These are phyloP conservation scores for Cottoperca gobio DNA, from an alignment of 2,797 vertebrate genomes.

Conservation along the genomic window DNA sequence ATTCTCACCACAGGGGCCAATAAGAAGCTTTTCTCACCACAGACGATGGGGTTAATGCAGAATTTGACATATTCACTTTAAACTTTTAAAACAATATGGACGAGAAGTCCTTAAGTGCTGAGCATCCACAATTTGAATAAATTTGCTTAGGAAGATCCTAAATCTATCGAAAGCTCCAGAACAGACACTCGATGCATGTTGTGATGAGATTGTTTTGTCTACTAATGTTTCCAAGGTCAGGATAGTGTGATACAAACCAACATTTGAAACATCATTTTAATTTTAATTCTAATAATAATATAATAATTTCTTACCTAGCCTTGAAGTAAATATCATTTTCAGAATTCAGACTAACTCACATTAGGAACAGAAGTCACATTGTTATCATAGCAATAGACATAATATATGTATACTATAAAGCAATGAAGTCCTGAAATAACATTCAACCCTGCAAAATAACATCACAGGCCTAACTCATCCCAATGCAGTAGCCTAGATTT, in stretches of 20 bases:
- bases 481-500: slow-evolving; percentile 55
- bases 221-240: not conserved
- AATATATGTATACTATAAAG: slow-evolving; percentile 24
- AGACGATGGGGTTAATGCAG: not conserved
- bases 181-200: not conserved
- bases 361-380: slow-evolving; percentile 9
- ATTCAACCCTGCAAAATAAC: slow-evolving; percentile 46
- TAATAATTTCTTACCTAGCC: not conserved
- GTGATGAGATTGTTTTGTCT: not conserved
- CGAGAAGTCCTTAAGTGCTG: not conserved
- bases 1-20: not conserved
- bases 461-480: slow-evolving; percentile 51
- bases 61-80: not conserved
- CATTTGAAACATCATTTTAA: not conserved
- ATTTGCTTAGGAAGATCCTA: not conserved
- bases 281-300: not conserved
- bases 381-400: slow-evolving; percentile 14
- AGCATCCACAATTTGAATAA: not conserved
- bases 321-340: not conserved
- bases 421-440: slow-evolving; percentile 60
- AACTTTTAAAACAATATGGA: not conserved
- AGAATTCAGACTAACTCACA: slow-evolving; percentile 2
- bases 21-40: not conserved
- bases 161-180: not conserved
- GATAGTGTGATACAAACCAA: not conserved